phyloP scores from a whole-genome alignment of 2,113 vertebrate species.

The Capreolus pygargus region DNA sequence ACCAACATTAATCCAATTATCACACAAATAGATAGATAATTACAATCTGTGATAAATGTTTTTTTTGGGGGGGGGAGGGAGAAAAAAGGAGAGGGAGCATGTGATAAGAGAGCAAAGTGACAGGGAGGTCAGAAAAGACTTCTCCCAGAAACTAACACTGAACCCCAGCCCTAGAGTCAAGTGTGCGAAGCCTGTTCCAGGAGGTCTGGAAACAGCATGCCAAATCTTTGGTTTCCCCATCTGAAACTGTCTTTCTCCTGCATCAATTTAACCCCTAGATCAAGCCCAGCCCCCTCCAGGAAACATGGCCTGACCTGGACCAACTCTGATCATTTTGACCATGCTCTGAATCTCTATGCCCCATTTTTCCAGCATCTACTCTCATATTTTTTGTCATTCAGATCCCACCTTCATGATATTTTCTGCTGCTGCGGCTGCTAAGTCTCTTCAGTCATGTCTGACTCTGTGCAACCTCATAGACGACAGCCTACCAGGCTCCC shows the following conservation, averaged over 20 bases:
- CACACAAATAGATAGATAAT: neutral
- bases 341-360: neutral
- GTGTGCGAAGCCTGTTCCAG: neutral
- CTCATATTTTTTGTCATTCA: neutral
- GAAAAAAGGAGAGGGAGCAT: neutral
- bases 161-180: neutral
- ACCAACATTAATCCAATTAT: neutral
- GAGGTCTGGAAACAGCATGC: neutral
- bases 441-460: accelerated
- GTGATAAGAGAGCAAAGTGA: neutral
- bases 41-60: neutral
- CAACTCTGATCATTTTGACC: neutral
- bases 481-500: neutral
- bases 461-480: neutral
- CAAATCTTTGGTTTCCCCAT: neutral
- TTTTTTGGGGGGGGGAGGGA: neutral
- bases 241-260: neutral
- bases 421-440: neutral
- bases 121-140: neutral
- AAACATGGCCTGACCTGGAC: neutral
- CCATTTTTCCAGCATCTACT: neutral
- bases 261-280: neutral
- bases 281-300: neutral
- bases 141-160: neutral
- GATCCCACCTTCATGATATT: neutral